Conservation (phyloP, 2,888 invertebrate species). For the Epinotia bilunana region DNA sequence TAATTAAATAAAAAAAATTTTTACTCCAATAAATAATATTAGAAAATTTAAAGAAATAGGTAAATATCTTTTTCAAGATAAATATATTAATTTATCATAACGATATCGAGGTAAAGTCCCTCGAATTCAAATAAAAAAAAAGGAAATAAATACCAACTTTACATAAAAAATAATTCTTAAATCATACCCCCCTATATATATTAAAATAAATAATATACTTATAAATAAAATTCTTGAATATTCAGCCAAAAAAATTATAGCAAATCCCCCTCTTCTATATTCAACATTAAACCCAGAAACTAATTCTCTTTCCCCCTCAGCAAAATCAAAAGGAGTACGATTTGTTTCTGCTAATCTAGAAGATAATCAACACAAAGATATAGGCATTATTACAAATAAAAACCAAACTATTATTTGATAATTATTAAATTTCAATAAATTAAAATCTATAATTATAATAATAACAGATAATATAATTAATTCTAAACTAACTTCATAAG, state of each 20-base stretch:
- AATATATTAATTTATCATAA: conserved; percentile 90
- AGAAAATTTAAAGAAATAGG: conserved; percentile 86
- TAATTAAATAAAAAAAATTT: conserved; percentile 72
- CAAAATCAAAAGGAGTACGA: conserved; percentile 91
- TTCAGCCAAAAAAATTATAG: conserved; percentile 89
- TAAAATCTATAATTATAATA: conserved; percentile 84
- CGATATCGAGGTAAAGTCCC: conserved; percentile 89
- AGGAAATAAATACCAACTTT: conserved; percentile 82
- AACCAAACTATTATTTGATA: conserved; percentile 83
- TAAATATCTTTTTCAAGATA: conserved; percentile 87
- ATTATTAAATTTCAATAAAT: conserved; percentile 76
- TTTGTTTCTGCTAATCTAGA: conserved; percentile 88
- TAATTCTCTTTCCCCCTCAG: conserved; percentile 90
- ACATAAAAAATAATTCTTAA: conserved; percentile 81
- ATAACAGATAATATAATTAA: conserved; percentile 86
- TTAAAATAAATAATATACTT: conserved; percentile 83
- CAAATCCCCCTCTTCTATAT: conserved; percentile 89
- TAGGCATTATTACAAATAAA: conserved; percentile 82
- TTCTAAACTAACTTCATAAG: conserved; percentile 89
- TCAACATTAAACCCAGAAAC: conserved; percentile 92
- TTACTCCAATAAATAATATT: conserved; percentile 84
- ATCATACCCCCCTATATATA: conserved; percentile 84
- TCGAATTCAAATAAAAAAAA: conserved; percentile 87
- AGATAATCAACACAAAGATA: conserved; percentile 83
- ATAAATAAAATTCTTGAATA: conserved; percentile 89